Evolutionary conservation across 2,113 vertebrate genomes (phyloP).

Genomic region (Mixornis gularis): DNA sequence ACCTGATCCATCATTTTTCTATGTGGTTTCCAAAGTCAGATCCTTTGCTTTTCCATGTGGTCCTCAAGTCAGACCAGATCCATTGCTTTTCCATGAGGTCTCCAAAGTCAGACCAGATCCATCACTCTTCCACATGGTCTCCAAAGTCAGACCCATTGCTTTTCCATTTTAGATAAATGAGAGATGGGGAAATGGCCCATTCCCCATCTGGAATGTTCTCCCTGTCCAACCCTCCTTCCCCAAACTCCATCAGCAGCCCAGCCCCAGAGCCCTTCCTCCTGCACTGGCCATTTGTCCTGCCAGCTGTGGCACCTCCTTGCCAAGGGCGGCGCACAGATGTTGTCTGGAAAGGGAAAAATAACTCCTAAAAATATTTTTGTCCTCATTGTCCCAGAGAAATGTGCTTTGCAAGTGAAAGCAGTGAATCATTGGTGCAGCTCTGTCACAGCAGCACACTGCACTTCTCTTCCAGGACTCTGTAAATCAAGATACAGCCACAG

Average conservation of each 20-base stretch:
- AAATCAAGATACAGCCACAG: not conserved
- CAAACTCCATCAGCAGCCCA: not conserved
- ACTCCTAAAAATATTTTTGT: not conserved
- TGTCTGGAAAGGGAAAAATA: not conserved
- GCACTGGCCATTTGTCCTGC: not conserved
- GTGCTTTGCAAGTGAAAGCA: not conserved
- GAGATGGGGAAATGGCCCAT: accelerated
- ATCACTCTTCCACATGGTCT: accelerated
- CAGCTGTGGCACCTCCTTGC: not conserved
- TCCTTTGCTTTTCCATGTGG: too few species aligned
- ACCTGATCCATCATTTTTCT: too few species aligned
- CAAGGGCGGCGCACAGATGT: not conserved
- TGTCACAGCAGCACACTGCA: not conserved
- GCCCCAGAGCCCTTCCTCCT: not conserved
- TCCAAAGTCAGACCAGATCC: too few species aligned
- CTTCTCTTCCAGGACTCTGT: not conserved
- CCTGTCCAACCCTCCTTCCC: not conserved
- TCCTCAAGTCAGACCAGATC: too few species aligned
- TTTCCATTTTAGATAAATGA: not conserved
- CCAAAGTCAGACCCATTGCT: too few species aligned
- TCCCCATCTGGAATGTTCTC: not conserved
- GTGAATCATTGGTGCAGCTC: not conserved
- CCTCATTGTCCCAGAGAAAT: accelerated
- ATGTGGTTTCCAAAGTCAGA: not conserved
- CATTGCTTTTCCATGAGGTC: not conserved